phyloP scores from a whole-genome alignment of 1,140 invertebrate species.

The Solen grandis region DNA sequence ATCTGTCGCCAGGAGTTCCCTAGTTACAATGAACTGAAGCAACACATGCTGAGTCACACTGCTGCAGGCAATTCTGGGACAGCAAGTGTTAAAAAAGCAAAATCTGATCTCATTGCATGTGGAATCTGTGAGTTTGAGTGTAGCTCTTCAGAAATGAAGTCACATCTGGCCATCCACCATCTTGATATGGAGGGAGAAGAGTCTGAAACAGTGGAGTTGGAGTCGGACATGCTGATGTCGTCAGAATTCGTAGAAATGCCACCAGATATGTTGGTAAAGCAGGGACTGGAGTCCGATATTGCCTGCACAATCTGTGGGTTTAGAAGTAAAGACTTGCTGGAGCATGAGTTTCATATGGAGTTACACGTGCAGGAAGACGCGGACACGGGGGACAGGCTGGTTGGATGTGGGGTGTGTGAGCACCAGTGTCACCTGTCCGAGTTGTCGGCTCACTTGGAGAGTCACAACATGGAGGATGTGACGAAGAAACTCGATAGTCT shows the following conservation, averaged over 20 bases:
- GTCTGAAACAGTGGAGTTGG: neutral
- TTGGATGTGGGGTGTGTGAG: conserved; percentile 2
- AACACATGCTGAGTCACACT: neutral
- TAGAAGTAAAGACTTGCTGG: no score
- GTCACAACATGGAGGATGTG: neutral
- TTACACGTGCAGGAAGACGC: no score
- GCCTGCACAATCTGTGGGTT: no score
- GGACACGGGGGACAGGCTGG: no score
- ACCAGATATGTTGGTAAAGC: neutral
- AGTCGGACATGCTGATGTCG: neutral
- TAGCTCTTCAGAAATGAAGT: neutral
- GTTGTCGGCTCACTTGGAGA: neutral
- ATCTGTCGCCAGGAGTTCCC: conserved; percentile 9
- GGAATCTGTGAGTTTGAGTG: neutral
- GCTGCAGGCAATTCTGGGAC: neutral
- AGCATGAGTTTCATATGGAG: no score
- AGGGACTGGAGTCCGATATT: neutral
- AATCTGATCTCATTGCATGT: neutral
- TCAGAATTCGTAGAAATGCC: neutral
- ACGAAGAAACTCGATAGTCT: neutral
- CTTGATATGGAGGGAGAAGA: neutral
- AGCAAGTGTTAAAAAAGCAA: neutral
- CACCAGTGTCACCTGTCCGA: neutral
- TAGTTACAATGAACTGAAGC: neutral
- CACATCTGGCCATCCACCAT: neutral